phyloP scores from a whole-genome alignment of 2,113 vertebrate genomes.

The Eublepharis macularius region DNA sequence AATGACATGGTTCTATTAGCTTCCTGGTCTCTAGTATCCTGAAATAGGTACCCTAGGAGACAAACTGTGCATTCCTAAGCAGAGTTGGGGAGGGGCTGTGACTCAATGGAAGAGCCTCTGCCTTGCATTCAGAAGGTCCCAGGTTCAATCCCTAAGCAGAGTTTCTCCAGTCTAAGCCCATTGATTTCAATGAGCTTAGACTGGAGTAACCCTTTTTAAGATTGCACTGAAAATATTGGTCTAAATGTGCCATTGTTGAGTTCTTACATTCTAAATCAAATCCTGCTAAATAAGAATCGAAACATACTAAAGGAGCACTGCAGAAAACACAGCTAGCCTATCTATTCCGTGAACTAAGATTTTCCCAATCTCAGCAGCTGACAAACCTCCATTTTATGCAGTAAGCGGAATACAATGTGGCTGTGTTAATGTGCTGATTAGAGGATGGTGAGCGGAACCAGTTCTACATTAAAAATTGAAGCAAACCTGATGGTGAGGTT shows the following conservation, averaged over 20 bases:
- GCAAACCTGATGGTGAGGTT: constrained; percentile 26
- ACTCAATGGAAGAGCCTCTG: too few species aligned
- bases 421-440: constrained; percentile 23
- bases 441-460: neutral
- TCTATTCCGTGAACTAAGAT: neutral
- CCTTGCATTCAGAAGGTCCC: too few species aligned
- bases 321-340: neutral
- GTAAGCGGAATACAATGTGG: neutral
- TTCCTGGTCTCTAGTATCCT: neutral
- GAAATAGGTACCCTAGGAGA: neutral
- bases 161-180: too few species aligned
- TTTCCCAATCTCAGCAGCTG: neutral
- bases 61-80: too few species aligned
- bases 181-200: too few species aligned
- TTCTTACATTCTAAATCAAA: neutral
- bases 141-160: too few species aligned
- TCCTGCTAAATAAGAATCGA: neutral
- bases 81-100: too few species aligned
- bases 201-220: too few species aligned
- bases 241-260: neutral
- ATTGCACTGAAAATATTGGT: too few species aligned
- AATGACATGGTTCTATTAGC: neutral
- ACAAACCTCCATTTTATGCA: neutral
- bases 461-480: neutral
- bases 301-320: neutral